Evolutionary conservation across 2,113 vertebrate genomes (phyloP).

Genomic region (Pluvialis apricaria): DNA sequence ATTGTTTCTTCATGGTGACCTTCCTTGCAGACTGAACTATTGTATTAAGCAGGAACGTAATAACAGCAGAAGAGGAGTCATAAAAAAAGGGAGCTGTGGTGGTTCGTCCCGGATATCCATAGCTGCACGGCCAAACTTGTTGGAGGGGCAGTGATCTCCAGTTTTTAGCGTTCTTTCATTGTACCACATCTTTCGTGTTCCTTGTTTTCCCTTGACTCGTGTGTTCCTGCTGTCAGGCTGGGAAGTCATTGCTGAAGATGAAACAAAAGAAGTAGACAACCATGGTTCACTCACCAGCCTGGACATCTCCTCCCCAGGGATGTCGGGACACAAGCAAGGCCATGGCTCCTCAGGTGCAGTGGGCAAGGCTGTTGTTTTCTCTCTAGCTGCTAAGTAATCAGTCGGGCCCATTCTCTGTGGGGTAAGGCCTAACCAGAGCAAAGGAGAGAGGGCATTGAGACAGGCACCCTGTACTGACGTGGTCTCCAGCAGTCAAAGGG

Average conservation of each 20-base stretch:
- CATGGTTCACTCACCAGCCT: conserved; percentile 79
- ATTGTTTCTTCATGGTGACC: not conserved
- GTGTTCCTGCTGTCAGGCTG: conserved; percentile 76
- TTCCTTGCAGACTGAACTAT: not conserved
- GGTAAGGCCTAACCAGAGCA: not conserved
- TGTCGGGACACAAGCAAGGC: conserved; percentile 79
- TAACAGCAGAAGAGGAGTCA: not conserved
- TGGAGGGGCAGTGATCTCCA: not conserved
- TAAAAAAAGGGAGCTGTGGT: not conserved
- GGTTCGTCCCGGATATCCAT: not conserved
- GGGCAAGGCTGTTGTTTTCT: not conserved
- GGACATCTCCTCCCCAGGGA: conserved; percentile 80
- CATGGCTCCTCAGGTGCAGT: conserved; percentile 80
- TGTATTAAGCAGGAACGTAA: not conserved
- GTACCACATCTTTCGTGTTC: not conserved
- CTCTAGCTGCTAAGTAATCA: not conserved
- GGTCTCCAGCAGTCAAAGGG: not conserved
- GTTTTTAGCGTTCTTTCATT: not conserved
- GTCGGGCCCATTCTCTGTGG: not conserved
- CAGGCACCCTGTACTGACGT: not conserved
- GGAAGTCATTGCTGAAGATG: conserved; percentile 90
- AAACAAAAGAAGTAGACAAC: conserved; percentile 86
- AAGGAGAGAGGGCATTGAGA: not conserved
- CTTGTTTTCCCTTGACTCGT: conserved; percentile 73
- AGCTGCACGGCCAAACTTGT: not conserved